Evolutionary conservation across 2,888 invertebrate species (phyloP).

Genomic region (Parasteatoda lunata): DNA sequence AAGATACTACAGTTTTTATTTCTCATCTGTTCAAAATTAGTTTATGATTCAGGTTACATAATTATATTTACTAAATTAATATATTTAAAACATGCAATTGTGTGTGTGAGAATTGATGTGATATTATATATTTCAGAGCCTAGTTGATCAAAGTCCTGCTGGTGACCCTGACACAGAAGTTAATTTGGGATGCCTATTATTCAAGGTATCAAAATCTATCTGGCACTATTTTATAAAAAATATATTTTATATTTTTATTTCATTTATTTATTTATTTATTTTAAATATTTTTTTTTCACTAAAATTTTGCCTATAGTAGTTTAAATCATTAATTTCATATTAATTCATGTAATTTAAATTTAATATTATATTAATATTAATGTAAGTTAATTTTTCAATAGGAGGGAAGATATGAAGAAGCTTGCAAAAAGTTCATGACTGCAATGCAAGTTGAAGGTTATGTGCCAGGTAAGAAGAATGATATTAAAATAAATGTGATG

Average conservation of each 20-base stretch:
- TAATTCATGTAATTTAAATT: neutral
- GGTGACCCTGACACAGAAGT: constrained; percentile 96
- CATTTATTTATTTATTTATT: neutral
- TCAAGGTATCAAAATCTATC: constrained; percentile 80
- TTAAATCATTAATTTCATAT: neutral
- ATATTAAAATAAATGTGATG: neutral
- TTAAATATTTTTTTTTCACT: neutral
- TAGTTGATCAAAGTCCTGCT: constrained; percentile 89
- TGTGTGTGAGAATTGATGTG: no score
- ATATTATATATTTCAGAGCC: constrained; percentile 76
- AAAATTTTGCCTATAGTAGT: neutral
- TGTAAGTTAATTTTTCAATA: constrained; percentile 71
- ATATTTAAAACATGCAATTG: no score
- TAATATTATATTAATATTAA: neutral
- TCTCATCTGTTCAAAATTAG: no score
- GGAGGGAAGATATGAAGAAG: constrained; percentile 91
- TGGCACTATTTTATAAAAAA: neutral
- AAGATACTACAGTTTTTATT: no score
- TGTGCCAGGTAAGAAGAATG: constrained; percentile 79
- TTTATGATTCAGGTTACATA: no score
- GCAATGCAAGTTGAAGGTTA: constrained; percentile 92
- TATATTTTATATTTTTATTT: neutral
- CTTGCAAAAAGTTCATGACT: constrained; percentile 89
- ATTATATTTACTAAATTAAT: no score
- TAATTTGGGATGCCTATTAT: constrained; percentile 94